phyloP scores from a whole-genome alignment of 2,888 invertebrate genomes.

The Drosophila incognita region DNA sequence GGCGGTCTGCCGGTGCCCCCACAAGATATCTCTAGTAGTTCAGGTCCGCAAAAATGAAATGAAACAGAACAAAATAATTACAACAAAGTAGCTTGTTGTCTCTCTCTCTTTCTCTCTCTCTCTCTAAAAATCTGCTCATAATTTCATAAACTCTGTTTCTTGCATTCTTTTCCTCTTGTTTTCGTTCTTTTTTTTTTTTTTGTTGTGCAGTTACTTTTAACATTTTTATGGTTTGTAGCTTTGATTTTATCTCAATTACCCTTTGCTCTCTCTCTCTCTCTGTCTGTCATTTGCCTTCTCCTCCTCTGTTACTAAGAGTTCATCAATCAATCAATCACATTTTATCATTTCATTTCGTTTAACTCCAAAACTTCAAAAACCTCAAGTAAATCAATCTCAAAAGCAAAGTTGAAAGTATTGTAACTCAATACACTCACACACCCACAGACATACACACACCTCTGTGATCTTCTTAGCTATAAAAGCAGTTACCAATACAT shows the following conservation, averaged over 20 bases:
- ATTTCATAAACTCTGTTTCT: slow-evolving; percentile 50
- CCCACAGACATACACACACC: slow-evolving; percentile 12
- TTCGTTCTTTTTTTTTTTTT: slow-evolving; percentile 22
- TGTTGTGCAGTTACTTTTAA: slow-evolving; percentile 46
- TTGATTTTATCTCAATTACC: slow-evolving; percentile 36
- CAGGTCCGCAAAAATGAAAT: slow-evolving; percentile 83
- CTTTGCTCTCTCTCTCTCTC: slow-evolving; percentile 32
- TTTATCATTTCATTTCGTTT: slow-evolving; percentile 56
- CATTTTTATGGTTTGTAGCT: slow-evolving; percentile 62
- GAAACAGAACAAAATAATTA: slow-evolving; percentile 41
- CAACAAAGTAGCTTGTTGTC: slow-evolving; percentile 67
- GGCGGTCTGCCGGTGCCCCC: slow-evolving; percentile 86
- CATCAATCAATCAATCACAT: slow-evolving; percentile 45
- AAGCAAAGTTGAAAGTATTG: slow-evolving; percentile 68
- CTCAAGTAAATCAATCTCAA: slow-evolving; percentile 47
- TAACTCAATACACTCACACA: slow-evolving; percentile 24
- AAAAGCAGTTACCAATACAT: slow-evolving; percentile 15
- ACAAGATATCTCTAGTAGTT: slow-evolving; percentile 85
- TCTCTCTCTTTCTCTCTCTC: slow-evolving; percentile 38
- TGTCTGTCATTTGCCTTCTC: slow-evolving; percentile 17
- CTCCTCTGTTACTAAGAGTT: slow-evolving; percentile 9
- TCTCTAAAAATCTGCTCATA: slow-evolving; percentile 41
- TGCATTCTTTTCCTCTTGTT: slow-evolving; percentile 18
- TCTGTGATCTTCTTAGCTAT: slow-evolving; percentile 12
- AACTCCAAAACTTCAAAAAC: slow-evolving; percentile 42